Percentiles rank a stretch among this genome's conserved stretches.
phyloP scores from a whole-genome alignment of 2,113 vertebrate genomes.

The Chrysemys picta region DNA sequence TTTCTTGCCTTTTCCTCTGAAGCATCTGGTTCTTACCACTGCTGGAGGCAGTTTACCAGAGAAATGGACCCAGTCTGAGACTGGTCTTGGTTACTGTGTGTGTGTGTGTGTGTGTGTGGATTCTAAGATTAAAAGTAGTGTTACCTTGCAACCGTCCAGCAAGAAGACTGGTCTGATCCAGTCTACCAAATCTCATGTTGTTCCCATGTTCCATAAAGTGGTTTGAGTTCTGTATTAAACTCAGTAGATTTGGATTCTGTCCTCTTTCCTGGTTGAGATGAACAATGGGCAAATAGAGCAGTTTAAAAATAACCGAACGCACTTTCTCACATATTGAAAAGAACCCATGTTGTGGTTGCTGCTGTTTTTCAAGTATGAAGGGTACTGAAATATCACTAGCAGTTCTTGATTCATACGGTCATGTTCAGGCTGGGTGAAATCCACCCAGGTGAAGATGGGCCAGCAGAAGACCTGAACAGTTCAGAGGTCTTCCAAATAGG shows the following conservation, averaged over 20 bases:
- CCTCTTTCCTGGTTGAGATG: accelerated
- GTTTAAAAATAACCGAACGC: accelerated
- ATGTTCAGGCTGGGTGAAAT: not conserved
- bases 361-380: not conserved
- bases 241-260: not conserved
- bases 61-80: not conserved
- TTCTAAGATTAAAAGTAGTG: no score
- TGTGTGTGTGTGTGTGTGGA: no score
- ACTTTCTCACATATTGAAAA: not conserved
- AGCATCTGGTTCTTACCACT: not conserved
- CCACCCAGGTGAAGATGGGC: not conserved
- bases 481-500: not conserved
- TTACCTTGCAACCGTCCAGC: no score
- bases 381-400: accelerated
- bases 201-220: not conserved
- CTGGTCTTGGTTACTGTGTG: no score
- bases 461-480: not conserved
- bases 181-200: not conserved
- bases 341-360: accelerated
- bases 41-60: not conserved
- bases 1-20: not conserved
- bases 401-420: accelerated
- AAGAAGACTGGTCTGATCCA: not conserved
- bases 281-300: not conserved
- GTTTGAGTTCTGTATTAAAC: not conserved